Evolutionary conservation across 2,888 invertebrate species (phyloP).

Genomic region (Lypha dubia): DNA sequence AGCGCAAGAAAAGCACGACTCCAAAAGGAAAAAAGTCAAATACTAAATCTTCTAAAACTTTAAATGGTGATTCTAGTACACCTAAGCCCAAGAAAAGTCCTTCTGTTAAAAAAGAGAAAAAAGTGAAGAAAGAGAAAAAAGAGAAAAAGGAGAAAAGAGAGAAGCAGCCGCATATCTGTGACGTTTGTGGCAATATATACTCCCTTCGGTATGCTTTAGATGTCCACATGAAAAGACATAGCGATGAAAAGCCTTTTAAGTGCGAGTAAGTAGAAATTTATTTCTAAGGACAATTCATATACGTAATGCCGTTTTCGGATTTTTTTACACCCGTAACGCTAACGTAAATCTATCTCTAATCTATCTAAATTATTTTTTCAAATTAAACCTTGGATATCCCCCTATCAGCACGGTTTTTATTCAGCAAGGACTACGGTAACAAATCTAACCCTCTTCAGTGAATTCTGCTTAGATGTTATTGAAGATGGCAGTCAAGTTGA

Average conservation of each 20-base stretch:
- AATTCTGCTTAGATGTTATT: no score
- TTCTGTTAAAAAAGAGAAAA: constrained; percentile 15
- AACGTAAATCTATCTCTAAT: no score
- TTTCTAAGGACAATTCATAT: no score
- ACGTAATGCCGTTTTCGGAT: no score
- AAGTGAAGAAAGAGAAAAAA: constrained; percentile 4
- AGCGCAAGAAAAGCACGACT: neutral
- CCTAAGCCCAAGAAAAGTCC: constrained; percentile 42
- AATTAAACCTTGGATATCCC: no score
- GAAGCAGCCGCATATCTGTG: constrained; percentile 79
- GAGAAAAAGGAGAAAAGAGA: constrained; percentile 56
- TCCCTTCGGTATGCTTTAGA: constrained; percentile 81
- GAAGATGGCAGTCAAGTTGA: no score
- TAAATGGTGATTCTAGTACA: constrained; percentile 75
- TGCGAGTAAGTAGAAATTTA: constrained; percentile 80
- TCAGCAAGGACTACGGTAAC: no score
- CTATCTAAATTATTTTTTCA: no score
- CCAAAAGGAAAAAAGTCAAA: neutral
- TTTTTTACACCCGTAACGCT: no score
- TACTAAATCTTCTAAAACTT: constrained; percentile 69
- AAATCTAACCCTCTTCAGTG: no score
- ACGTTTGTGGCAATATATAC: constrained; percentile 82
- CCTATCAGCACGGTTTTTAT: no score
- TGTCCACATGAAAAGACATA: constrained; percentile 82
- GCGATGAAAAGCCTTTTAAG: constrained; percentile 80